Percentiles rank a stretch among this genome's conserved stretches.
Conservation (phyloP, 2,113 vertebrate genomes). For the Hystrix cristata region DNA sequence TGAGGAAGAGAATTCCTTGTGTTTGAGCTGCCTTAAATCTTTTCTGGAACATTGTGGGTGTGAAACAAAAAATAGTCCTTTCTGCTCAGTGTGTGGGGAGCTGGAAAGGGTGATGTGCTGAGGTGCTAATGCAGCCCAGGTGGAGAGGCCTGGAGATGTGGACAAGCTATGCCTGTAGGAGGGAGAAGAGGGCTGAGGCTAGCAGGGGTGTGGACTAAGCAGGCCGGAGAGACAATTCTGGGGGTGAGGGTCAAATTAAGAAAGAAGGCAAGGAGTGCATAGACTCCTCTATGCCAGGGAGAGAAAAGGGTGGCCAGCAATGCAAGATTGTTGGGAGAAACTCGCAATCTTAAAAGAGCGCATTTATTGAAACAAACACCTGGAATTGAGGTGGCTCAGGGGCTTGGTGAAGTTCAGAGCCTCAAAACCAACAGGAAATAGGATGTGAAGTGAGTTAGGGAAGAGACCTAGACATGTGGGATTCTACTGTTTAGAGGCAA, state of each 20-base stretch:
- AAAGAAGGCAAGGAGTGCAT: not conserved
- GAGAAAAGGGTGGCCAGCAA: not conserved
- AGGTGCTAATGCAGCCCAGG: not conserved
- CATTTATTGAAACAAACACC: not conserved
- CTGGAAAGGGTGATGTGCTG: not conserved
- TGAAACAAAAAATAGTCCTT: constrained; percentile 55
- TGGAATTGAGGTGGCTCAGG: not conserved
- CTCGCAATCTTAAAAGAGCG: not conserved
- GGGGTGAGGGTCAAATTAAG: not conserved
- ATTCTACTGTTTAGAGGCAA: not conserved
- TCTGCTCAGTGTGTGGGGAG: not conserved
- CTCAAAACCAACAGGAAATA: not conserved
- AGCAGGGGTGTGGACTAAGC: not conserved
- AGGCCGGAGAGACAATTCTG: not conserved
- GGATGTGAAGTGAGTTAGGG: not conserved
- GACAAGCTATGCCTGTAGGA: fast-evolving
- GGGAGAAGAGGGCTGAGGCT: not conserved
- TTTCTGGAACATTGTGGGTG: constrained; percentile 51
- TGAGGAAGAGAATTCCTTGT: constrained; percentile 48
- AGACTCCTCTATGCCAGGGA: not conserved
- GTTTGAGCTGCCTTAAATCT: not conserved
- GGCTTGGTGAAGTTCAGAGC: not conserved
- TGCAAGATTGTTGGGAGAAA: not conserved
- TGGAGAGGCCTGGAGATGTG: not conserved
- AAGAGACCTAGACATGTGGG: not conserved